These are phyloP conservation scores for Cremastinae sp. DNA, from an alignment of 2,888 invertebrate genomes.

Conservation along the genomic window DNA sequence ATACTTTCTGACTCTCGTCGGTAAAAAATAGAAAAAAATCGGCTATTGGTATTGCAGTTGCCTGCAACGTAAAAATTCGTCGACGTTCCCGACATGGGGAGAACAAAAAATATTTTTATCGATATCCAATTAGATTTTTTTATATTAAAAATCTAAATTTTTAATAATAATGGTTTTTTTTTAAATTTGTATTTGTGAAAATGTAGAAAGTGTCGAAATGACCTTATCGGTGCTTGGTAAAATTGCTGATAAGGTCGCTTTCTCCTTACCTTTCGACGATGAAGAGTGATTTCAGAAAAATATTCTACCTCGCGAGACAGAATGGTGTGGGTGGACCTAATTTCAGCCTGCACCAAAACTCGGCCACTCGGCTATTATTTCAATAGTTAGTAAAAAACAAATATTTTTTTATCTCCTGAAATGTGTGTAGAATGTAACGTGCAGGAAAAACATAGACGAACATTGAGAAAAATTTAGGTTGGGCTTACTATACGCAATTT, in stretches of 20 bases:
- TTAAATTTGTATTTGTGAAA: neutral
- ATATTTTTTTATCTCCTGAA: no score
- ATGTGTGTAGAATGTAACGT: no score
- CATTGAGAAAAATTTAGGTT: no score
- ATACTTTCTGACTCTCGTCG: slow-evolving; percentile 20
- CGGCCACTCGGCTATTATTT: no score
- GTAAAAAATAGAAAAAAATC: slow-evolving; percentile 35
- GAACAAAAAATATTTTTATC: slow-evolving; percentile 9
- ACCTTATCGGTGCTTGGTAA: slow-evolving; percentile 15
- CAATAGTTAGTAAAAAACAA: no score
- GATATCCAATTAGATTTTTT: neutral
- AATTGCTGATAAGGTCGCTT: slow-evolving; percentile 11
- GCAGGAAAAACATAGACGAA: no score
- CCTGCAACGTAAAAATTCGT: slow-evolving; percentile 5
- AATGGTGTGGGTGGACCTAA: no score
- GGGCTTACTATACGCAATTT: no score
- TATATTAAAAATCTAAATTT: neutral
- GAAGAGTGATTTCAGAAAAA: neutral
- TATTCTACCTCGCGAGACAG: no score
- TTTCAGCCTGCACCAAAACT: no score
- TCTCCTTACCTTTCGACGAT: slow-evolving; percentile 5
- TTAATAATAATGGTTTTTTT: neutral
- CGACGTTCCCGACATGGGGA: neutral
- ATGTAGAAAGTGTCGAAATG: slow-evolving; percentile 1
- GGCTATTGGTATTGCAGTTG: slow-evolving; percentile 39